Conservation (phyloP, 2,888 invertebrate genomes). For the Brachylomia viminalis region DNA sequence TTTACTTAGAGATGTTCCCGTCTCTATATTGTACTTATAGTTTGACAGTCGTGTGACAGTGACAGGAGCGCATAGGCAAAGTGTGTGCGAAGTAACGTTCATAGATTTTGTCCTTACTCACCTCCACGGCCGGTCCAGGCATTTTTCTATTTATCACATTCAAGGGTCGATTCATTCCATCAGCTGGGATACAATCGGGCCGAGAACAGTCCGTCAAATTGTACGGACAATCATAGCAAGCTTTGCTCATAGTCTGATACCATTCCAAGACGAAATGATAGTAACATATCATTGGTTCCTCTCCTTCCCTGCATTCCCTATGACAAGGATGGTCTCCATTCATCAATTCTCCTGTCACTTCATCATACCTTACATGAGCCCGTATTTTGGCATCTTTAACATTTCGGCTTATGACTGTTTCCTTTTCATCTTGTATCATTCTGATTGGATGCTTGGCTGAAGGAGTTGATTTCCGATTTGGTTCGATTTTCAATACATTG, state of each 20-base stretch:
- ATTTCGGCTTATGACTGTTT: slow-evolving; percentile 65
- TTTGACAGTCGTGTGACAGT: not conserved
- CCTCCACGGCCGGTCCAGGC: slow-evolving; percentile 96
- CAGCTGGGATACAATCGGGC: slow-evolving; percentile 95
- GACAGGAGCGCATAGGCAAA: not conserved
- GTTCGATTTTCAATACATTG: slow-evolving; percentile 74
- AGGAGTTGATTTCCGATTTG: slow-evolving; percentile 59
- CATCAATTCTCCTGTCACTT: slow-evolving; percentile 85
- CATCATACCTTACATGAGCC: slow-evolving; percentile 84
- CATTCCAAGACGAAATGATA: slow-evolving; percentile 95
- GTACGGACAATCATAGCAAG: slow-evolving; percentile 95
- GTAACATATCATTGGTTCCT: slow-evolving; percentile 92
- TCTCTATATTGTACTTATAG: not conserved
- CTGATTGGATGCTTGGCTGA: slow-evolving; percentile 70
- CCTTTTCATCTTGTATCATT: slow-evolving; percentile 67
- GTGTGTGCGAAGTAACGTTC: not conserved
- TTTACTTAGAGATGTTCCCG: not conserved
- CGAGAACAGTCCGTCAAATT: slow-evolving; percentile 94
- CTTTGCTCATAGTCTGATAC: slow-evolving; percentile 96
- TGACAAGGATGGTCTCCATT: slow-evolving; percentile 91
- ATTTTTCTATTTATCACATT: slow-evolving; percentile 96
- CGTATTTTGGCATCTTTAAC: slow-evolving; percentile 76
- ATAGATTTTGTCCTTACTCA: slow-evolving; percentile 73
- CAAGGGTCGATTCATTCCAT: slow-evolving; percentile 94
- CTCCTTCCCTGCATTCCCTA: slow-evolving; percentile 91